Evolutionary conservation across 1,140 invertebrate genomes (phyloP), one percentile per base, ranked within the genome.

Genomic region (Aphelenchoides fujianensis): DNA sequence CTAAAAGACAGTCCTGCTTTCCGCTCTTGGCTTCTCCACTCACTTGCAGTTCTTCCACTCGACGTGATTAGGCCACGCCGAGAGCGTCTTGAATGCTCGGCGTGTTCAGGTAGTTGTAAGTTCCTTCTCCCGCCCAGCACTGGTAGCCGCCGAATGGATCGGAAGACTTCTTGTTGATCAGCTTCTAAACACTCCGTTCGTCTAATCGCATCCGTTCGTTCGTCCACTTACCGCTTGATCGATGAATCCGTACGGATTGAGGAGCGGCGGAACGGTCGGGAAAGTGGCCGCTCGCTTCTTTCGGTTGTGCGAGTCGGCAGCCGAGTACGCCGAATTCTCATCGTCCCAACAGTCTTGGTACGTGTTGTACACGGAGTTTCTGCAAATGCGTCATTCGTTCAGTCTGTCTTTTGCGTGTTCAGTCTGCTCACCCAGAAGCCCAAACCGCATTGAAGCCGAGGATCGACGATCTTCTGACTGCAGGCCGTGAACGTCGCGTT

Each of bases 91-190:
- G 72, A 12, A 86, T 85, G 37, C 55, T 69, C 16, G 63, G 32
- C 32, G 75, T 78, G 74, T 86, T 86, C 41, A 87, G 68, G 63
- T 84, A 87, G 5, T 71, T 80, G 1, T 74, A 72, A 12, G 83
- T 55, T 52, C 73, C 74, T 12, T 72, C 73, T 53, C 76, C 77
- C 76, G 85, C 80, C 23, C 80, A 78, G 73, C 86, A 87, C 1
- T 86, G 84, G 27, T 85, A 85, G 19, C 59, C 35, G 1, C 74
- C 12, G 12, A 53, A 32, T 31, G n/a, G 31, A 68, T 70, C 61
- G 16, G 76, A 73, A 23, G 55, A 72, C 5, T 35, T 19, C 34
- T 74, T 59, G n/a, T 69, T 64, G 34, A n/a, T 12, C 19, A 69
- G 27, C 37, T 57, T 37, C 7, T 19, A 2, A 75, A 23, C 54